Percentiles rank a stretch among this genome's conserved stretches.
phyloP scores from a whole-genome alignment of 2,888 invertebrate genomes.

The Phalangium opilio region DNA sequence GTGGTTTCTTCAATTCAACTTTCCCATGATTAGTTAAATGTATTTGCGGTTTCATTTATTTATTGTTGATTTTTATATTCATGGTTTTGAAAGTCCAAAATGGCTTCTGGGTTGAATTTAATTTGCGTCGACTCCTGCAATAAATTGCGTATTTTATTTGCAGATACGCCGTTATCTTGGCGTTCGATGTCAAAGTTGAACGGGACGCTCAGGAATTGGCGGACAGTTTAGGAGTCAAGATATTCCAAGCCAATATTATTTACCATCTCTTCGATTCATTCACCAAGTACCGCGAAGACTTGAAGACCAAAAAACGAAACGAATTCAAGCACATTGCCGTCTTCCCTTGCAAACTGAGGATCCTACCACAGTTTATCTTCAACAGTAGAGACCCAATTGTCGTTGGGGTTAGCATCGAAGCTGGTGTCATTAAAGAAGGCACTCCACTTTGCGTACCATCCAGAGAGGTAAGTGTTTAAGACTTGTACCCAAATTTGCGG shows the following conservation, averaged over 20 bases:
- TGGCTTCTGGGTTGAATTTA: too few species aligned
- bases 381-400: slow-evolving; percentile 98
- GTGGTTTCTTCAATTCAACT: too few species aligned
- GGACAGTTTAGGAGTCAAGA: slow-evolving; percentile 78
- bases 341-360: slow-evolving; percentile 85
- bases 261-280: slow-evolving; percentile 99
- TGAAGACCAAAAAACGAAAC: slow-evolving; percentile 76
- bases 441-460: slow-evolving; percentile 95
- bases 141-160: too few species aligned
- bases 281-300: slow-evolving; percentile 75
- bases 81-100: too few species aligned
- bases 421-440: slow-evolving; percentile 85
- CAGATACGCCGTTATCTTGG: slow-evolving; percentile 89
- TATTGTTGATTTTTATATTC: too few species aligned
- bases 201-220: slow-evolving; percentile 96
- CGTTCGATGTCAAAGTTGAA: slow-evolving; percentile 99
- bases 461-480: slow-evolving; percentile 55
- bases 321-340: slow-evolving; percentile 94
- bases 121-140: too few species aligned
- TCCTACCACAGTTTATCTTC: slow-evolving; percentile 78
- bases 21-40: too few species aligned
- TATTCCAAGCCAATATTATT: slow-evolving; percentile 96
- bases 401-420: slow-evolving; percentile 86
- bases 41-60: too few species aligned
- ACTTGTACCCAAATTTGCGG: too few species aligned